Base-by-base conservation (phyloP, 2,888 invertebrate species). In the Plemyria rubiginata region DNA sequence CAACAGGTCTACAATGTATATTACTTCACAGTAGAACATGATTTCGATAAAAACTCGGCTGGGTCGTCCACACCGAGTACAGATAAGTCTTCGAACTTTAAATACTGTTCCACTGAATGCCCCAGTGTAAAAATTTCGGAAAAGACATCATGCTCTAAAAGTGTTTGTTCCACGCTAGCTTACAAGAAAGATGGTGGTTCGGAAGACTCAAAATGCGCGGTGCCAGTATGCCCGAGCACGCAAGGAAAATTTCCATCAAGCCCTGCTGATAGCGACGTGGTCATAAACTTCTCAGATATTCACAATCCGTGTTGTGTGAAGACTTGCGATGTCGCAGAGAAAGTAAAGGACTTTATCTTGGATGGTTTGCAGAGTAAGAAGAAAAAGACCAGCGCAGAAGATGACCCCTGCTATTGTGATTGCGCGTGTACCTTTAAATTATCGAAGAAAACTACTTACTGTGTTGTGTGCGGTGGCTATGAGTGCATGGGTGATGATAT, bases 401-500 rank as follows among this genome's bases (percentile, higher is more conserved):
- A 79, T 0, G 85, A 88, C 54, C 77, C 83, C 0, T 92, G 92
- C 72, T 91, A 80, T 67, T 92, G 92, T 60, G 91, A 91, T 64
- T 92, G 92, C 70, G 84, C 79, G 59, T 92, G 92, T 74, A 79
- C 77, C 61, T 90, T 89, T 72, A 86, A 86, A 66, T 86, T 88
- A 72, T 70, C 84, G 0, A 85, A 78, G 22, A 86, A 88, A 66
- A 91, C 91, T 1, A 90, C 90, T 32, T 92, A 92, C 67, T 92
- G 92, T 67, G 73, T 82, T 3, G 82, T 92, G 29, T 92, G 92
- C 65, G 90, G 90, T 12, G 92, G 92, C 0, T 92, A 88, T 59
- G 90, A 92, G 74, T 86, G 86, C 56, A 70, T 89, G 28, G 92
- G 92, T 12, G 82, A 85, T 38, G 91, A 92, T 67, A 82, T 87